Evolutionary conservation across 2,797 vertebrate genomes (phyloP).

Genomic region (Malacoraja senta): DNA sequence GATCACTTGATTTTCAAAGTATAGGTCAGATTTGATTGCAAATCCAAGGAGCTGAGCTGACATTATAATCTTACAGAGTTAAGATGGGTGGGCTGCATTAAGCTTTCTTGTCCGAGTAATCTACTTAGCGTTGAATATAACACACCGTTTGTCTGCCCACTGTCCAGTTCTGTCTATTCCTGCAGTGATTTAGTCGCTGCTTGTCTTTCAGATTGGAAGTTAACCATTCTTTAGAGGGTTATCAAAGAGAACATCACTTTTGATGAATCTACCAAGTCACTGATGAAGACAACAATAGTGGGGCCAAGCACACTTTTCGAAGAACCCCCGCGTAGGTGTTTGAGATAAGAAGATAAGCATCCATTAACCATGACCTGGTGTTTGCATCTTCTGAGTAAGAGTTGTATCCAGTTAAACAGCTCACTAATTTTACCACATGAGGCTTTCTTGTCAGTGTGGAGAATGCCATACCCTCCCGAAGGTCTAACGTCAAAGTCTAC

Average conservation of each 20-base stretch:
- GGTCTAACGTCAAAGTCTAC: constrained; percentile 3
- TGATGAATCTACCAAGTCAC: constrained; percentile 34
- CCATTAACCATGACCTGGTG: neutral
- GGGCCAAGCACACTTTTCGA: constrained; percentile 28
- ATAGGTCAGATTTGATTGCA: constrained; percentile 9
- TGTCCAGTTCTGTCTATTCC: constrained; percentile 33
- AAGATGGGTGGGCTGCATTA: neutral
- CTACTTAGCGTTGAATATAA: constrained; percentile 28
- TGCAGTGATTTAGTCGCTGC: constrained; percentile 30
- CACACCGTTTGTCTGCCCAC: constrained; percentile 26
- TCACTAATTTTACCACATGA: constrained; percentile 6
- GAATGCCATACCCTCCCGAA: neutral
- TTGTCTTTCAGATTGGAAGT: constrained; percentile 35
- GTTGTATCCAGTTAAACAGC: constrained; percentile 27
- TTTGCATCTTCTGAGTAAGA: constrained; percentile 13
- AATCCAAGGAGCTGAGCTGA: neutral
- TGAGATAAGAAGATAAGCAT: constrained; percentile 30
- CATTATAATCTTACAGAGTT: neutral
- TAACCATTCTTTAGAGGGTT: constrained; percentile 29
- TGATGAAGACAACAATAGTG: constrained; percentile 28
- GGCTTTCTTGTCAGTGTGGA: neutral
- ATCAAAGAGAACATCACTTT: constrained; percentile 33
- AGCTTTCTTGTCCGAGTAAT: neutral
- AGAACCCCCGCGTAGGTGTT: constrained; percentile 20
- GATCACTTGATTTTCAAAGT: neutral